A percentile compares a stretch with the other conserved stretches of the same genome.
Conservation (phyloP, 2,888 invertebrate species). For the Cremastinae sp. region DNA sequence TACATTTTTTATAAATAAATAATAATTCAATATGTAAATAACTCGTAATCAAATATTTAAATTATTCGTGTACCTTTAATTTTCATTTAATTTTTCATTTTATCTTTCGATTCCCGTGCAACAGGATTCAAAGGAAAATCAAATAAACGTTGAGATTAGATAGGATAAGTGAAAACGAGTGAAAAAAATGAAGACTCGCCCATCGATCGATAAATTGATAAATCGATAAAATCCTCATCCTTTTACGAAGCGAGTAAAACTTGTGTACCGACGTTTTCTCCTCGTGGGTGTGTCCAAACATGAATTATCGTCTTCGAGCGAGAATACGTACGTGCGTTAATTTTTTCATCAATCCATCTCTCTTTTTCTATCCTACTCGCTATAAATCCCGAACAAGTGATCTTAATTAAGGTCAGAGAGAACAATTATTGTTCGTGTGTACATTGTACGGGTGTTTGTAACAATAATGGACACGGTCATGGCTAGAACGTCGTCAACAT, state of each 20-base stretch:
- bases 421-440: slow-evolving; percentile 59
- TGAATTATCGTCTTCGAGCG: slow-evolving; percentile 43
- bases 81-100: too few species aligned
- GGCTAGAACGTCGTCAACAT: slow-evolving; percentile 25
- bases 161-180: neutral
- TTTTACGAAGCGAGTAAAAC: slow-evolving; percentile 13
- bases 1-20: too few species aligned
- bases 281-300: slow-evolving; percentile 50
- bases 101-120: neutral
- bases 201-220: slow-evolving; percentile 52
- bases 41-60: too few species aligned
- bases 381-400: slow-evolving; percentile 64
- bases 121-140: neutral
- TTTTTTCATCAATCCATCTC: slow-evolving; percentile 13
- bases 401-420: slow-evolving; percentile 64
- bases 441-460: slow-evolving; percentile 24
- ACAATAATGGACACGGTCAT: slow-evolving; percentile 36
- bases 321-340: slow-evolving; percentile 46
- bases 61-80: too few species aligned
- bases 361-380: slow-evolving; percentile 27
- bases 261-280: slow-evolving; percentile 22
- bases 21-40: too few species aligned
- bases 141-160: slow-evolving; percentile 4
- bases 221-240: slow-evolving; percentile 25
- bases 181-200: neutral